Evolutionary conservation across 64 coral and sea anemone species (phyloP), one percentile per base, ranked within the genome.

Genomic region (Trachythela sp.): DNA sequence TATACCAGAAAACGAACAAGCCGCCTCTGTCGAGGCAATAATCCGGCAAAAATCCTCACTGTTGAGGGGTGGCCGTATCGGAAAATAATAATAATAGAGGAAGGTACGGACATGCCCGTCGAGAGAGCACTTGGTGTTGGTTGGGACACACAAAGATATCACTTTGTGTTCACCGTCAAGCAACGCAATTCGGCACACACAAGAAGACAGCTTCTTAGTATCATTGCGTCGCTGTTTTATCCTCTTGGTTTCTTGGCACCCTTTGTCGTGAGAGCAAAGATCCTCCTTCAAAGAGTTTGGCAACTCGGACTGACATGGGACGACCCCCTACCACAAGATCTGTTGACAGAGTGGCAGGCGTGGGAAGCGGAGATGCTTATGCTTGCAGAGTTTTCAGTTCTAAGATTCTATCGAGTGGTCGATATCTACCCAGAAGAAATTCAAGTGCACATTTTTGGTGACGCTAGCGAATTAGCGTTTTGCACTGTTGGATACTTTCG

Each of bases 171-270:
- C 18, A 68, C 6, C 15, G 30, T 68, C 5, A 68, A 68, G 15
- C 59, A 22, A 68, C 5, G 18, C 2, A 6, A 68, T 8, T 31
- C 59, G 5, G 59, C 59, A 3, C 5, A 68, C 20, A 68, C 59
- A 4, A 3, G 59, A 68, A 68, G 59, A 68, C 59, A 68, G 18
- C 20, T 68, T 5, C 59, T 68, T 68, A 68, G 59, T 31, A 6
- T 22, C 20, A 31, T 68, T 31, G 87, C 77, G 15, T 92, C 91
- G 54, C 70, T 92, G 33, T 92, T 88, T 50, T 48, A 92, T 85
- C 86, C 91, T 5, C 24, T 92, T 13, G 91, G 91, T 50, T 88
- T 92, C 71, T 11, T 92, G 29, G 86, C 91, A 70, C 91, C 86
- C 36, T 92, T 84, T 34, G 58, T 43, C 9, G 68, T 92, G 48